phyloP scores from a whole-genome alignment of 2,888 invertebrate species.

The Dioctria linearis region DNA sequence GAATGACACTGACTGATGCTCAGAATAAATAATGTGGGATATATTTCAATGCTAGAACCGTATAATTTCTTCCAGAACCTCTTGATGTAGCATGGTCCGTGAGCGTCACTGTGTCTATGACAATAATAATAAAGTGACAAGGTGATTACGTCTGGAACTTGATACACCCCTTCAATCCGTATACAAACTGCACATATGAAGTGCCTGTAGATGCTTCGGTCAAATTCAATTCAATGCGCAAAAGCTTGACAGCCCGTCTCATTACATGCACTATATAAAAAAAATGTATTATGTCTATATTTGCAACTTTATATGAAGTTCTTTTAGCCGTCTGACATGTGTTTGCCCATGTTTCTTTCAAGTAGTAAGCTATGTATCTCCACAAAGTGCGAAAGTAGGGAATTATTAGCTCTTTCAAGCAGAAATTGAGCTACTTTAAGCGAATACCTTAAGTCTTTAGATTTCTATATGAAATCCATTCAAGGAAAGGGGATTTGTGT shows the following conservation, averaged over 20 bases:
- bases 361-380: background rate
- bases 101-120: background rate
- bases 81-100: conserved; percentile 7
- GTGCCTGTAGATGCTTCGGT: background rate
- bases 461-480: background rate
- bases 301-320: background rate
- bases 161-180: background rate
- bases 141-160: conserved; percentile 13
- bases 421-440: conserved; percentile 16
- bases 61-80: conserved; percentile 18
- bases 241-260: conserved; percentile 25
- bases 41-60: conserved; percentile 32
- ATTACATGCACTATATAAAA: background rate
- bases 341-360: conserved; percentile 24
- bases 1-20: background rate
- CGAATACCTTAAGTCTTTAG: background rate
- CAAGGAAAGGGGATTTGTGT: background rate
- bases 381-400: background rate
- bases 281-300: background rate
- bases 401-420: conserved; percentile 5
- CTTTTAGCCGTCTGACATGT: background rate
- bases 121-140: conserved; percentile 23
- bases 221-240: conserved; percentile 31
- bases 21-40: conserved; percentile 1
- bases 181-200: too few relatives aligned